A percentile compares a stretch with the other conserved stretches of the same genome.
Evolutionary conservation across 2,888 invertebrate genomes (phyloP).

Genomic region (Phortica magna): DNA sequence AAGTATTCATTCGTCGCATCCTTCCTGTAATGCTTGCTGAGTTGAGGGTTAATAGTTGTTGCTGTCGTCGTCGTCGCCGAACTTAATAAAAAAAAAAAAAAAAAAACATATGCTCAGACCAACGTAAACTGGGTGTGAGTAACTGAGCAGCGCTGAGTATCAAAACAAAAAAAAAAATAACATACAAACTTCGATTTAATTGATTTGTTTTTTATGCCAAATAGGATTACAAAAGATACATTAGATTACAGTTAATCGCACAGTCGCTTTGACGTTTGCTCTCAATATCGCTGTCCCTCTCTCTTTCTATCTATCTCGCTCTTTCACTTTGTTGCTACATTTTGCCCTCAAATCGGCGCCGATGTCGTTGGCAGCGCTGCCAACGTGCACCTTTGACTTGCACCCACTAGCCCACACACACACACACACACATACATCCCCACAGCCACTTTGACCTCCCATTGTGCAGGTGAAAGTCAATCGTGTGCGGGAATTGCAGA

Average conservation of each 20-base stretch:
- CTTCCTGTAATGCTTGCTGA: conserved; percentile 65
- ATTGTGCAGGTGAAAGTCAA: conserved; percentile 64
- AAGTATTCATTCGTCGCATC: conserved; percentile 75
- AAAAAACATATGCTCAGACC: not conserved
- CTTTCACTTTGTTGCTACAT: not conserved
- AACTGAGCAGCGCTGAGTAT: conserved; percentile 57
- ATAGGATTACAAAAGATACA: conserved; percentile 68
- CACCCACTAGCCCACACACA: conserved; percentile 2
- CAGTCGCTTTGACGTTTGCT: not conserved
- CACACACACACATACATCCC: too few species aligned
- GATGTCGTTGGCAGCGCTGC: conserved; percentile 18
- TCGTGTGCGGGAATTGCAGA: conserved; percentile 6
- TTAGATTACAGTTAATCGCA: conserved; percentile 67
- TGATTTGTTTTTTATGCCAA: conserved; percentile 78
- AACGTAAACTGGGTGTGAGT: conserved; percentile 41
- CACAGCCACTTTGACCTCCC: conserved; percentile 64
- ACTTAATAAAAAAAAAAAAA: not conserved
- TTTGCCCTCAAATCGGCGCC: conserved; percentile 25
- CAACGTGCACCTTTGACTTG: conserved; percentile 56
- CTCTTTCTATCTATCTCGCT: not conserved
- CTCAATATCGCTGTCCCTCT: not conserved
- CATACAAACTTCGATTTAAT: conserved; percentile 67
- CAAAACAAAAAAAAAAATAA: conserved; percentile 42
- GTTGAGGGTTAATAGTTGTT: conserved; percentile 31
- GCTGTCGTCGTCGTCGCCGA: not conserved